Percentiles rank a stretch among this genome's conserved stretches.
Conservation (phyloP, 2,797 vertebrate species). For the Valencia hispanica region DNA sequence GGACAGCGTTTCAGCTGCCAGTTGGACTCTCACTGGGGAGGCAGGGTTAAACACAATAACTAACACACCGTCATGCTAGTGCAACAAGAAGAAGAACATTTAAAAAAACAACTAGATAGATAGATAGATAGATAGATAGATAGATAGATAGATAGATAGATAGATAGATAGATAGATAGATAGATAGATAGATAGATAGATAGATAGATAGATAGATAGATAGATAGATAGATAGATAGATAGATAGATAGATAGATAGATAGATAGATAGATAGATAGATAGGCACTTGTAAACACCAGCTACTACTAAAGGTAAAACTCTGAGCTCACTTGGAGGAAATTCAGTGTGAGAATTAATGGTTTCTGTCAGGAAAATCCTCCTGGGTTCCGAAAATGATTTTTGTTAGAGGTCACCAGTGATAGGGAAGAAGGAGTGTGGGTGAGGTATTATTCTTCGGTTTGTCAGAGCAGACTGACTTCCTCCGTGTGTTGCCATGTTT, state of each 20-base stretch:
- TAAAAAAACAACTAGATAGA: not conserved
- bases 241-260: not conserved
- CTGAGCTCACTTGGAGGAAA: slow-evolving; percentile 32
- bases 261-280: not conserved
- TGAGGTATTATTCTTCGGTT: slow-evolving; percentile 14
- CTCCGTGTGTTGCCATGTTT: not conserved
- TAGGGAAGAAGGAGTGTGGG: not conserved
- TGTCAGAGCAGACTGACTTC: slow-evolving; percentile 14
- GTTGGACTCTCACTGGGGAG: no score
- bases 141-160: no score
- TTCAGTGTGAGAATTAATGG: slow-evolving; percentile 48
- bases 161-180: no score
- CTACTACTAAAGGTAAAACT: slow-evolving; percentile 26
- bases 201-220: no score
- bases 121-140: not conserved
- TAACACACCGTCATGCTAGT: no score
- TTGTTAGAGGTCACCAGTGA: slow-evolving; percentile 55
- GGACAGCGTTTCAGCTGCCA: no score
- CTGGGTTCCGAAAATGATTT: slow-evolving; percentile 27
- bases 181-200: no score
- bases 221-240: not conserved
- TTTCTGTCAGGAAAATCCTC: slow-evolving; percentile 46
- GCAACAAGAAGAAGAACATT: no score
- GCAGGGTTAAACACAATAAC: no score
- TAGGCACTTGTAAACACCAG: slow-evolving; percentile 15